Evolutionary conservation across 2,888 invertebrate genomes (phyloP).

Genomic region (Hetaerina titia): DNA sequence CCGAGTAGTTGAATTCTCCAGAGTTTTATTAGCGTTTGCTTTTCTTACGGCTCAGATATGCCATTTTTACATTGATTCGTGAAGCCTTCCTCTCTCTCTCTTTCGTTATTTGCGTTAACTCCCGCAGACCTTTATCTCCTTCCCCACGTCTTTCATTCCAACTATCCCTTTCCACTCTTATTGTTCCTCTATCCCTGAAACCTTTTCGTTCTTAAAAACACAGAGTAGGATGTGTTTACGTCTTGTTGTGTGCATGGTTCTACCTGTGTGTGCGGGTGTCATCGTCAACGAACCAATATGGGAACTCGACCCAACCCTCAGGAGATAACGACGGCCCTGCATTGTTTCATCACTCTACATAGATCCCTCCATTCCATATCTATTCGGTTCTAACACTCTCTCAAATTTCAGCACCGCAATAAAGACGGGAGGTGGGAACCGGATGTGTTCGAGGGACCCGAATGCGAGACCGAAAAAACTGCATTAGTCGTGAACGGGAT

Average conservation of each 20-base stretch:
- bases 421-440: neutral
- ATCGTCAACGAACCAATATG: neutral
- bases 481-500: neutral
- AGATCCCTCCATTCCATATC: neutral
- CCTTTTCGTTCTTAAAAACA: neutral
- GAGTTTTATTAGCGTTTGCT: no score
- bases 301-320: neutral
- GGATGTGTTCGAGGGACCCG: neutral
- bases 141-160: neutral
- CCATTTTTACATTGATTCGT: neutral
- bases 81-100: neutral
- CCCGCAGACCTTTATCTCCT: neutral
- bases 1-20: no score
- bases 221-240: neutral
- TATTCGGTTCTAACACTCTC: neutral
- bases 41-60: no score
- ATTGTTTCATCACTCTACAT: neutral
- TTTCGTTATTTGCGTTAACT: no score
- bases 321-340: neutral
- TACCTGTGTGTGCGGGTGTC: neutral
- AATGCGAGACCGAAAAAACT: neutral
- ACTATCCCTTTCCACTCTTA: neutral
- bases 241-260: neutral
- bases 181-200: neutral
- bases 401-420: neutral